phyloP scores from a whole-genome alignment of 2,888 invertebrate genomes.

The Rutpela maculata region DNA sequence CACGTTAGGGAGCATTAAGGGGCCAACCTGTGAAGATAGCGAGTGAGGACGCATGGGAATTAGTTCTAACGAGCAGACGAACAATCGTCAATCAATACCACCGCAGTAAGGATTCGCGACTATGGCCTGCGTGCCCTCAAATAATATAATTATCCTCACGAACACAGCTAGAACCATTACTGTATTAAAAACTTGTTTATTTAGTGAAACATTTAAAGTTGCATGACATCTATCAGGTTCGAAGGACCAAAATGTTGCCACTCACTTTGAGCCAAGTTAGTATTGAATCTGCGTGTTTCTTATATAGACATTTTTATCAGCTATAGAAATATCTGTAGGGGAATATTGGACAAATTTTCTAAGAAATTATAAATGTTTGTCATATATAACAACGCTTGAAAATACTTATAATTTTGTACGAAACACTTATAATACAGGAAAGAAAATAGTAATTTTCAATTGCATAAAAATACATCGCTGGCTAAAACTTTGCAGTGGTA shows the following conservation, averaged over 20 bases:
- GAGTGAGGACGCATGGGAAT: conserved; percentile 66
- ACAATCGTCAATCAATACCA: conserved; percentile 71
- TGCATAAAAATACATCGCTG: too few relatives aligned
- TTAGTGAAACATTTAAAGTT: neutral
- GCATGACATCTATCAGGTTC: neutral
- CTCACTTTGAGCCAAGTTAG: too few relatives aligned
- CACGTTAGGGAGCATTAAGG: conserved; percentile 58
- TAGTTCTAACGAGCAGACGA: conserved; percentile 69
- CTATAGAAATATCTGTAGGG: too few relatives aligned
- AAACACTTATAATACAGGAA: too few relatives aligned
- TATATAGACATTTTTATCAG: too few relatives aligned
- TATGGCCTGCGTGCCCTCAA: conserved; percentile 65
- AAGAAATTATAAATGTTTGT: too few relatives aligned
- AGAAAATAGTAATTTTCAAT: too few relatives aligned
- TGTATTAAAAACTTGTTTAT: conserved; percentile 9
- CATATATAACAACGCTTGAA: too few relatives aligned
- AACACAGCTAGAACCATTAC: neutral
- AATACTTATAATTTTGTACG: too few relatives aligned
- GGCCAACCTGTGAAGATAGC: conserved; percentile 64
- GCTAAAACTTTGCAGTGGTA: too few relatives aligned
- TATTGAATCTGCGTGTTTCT: too few relatives aligned
- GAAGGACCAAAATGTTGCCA: neutral
- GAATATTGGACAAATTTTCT: too few relatives aligned
- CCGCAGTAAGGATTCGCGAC: conserved; percentile 55
- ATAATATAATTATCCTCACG: conserved; percentile 68